Percentiles rank a stretch among this genome's conserved stretches.
These are phyloP conservation scores for Laticauda colubrina DNA, from an alignment of 2,113 vertebrate species.

Conservation along the genomic window DNA sequence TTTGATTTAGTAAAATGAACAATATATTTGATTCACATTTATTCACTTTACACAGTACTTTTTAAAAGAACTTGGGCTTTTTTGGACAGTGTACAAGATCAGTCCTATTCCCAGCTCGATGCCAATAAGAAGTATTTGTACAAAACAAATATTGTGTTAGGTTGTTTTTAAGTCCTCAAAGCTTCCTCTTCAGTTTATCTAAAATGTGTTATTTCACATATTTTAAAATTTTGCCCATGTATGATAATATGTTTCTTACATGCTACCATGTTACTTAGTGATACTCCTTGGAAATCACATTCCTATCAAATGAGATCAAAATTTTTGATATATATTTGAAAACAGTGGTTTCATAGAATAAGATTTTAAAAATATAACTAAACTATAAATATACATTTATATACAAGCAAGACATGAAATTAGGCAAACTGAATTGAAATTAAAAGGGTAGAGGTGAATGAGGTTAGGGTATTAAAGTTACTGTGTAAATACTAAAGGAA, in stretches of 20 bases:
- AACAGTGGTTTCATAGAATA: not conserved
- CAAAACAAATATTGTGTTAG: not conserved
- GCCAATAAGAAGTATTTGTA: not conserved
- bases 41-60: not conserved
- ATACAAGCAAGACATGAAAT: not conserved
- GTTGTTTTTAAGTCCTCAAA: not conserved
- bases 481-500: not conserved
- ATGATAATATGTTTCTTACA: not conserved
- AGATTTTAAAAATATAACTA: not conserved
- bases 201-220: not conserved
- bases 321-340: not conserved
- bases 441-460: not conserved
- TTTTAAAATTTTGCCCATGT: not conserved
- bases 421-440: not conserved
- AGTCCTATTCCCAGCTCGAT: not conserved
- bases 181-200: not conserved
- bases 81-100: not conserved
- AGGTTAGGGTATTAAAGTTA: not conserved
- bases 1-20: not conserved
- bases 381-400: not conserved
- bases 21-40: not conserved
- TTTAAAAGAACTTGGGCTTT: not conserved
- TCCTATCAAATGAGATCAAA: not conserved
- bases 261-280: not conserved
- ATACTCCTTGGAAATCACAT: not conserved